Evolutionary conservation across 2,113 vertebrate genomes (phyloP).

Genomic region (Pyrgilauda ruficollis): DNA sequence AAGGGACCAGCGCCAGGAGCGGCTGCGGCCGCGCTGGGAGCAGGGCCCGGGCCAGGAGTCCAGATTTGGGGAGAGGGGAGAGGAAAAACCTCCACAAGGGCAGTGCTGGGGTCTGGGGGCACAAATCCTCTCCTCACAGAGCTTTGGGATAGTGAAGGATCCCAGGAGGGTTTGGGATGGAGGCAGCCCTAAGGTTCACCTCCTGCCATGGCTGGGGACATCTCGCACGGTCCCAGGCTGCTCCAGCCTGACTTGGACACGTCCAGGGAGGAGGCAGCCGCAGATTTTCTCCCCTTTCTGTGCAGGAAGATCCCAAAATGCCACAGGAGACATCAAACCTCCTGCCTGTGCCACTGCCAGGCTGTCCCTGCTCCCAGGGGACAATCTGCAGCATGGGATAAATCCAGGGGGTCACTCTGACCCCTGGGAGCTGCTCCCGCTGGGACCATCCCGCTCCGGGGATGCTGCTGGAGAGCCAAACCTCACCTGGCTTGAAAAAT

Average conservation of each 20-base stretch:
- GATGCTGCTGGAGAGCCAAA: neutral
- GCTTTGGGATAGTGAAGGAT: rapidly evolving
- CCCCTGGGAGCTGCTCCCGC: neutral
- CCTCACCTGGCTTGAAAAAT: neutral
- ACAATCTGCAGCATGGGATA: neutral
- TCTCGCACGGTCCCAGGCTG: rapidly evolving
- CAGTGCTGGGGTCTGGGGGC: neutral
- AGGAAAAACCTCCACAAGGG: neutral
- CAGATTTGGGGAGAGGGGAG: rapidly evolving
- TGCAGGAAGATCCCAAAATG: neutral
- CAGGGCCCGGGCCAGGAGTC: neutral
- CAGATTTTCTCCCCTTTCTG: neutral
- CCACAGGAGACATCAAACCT: rapidly evolving
- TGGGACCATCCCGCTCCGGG: rapidly evolving
- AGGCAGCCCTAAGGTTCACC: neutral
- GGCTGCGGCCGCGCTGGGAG: neutral
- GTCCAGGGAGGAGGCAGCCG: neutral
- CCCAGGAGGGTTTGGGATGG: neutral
- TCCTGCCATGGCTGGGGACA: rapidly evolving
- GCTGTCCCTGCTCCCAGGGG: neutral
- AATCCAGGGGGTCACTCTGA: rapidly evolving
- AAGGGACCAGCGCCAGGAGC: rapidly evolving
- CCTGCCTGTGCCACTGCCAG: rapidly evolving
- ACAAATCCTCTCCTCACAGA: rapidly evolving
- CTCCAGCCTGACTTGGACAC: neutral